phyloP scores from a whole-genome alignment of 2,797 vertebrate genomes.

The Picus viridis region DNA sequence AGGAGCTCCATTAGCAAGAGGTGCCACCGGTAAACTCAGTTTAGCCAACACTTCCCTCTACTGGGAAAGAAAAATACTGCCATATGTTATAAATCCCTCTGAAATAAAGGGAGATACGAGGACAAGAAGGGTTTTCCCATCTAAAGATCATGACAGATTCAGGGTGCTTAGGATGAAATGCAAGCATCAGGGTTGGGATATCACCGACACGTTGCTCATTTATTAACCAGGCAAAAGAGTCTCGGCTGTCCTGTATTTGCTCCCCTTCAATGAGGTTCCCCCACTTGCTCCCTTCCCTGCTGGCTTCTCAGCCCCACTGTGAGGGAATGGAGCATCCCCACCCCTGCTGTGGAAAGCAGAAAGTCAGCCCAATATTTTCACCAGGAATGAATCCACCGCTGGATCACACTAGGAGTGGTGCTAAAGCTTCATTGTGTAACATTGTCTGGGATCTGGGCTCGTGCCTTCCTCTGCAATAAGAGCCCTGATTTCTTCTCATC shows the following conservation, averaged over 20 bases:
- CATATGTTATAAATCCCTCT: neutral
- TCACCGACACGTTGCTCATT: fast-evolving
- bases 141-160: neutral
- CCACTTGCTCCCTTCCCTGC: fast-evolving
- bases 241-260: fast-evolving
- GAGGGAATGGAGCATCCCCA: neutral
- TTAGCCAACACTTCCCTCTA: constrained; percentile 67
- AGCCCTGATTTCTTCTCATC: neutral
- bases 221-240: fast-evolving
- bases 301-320: neutral
- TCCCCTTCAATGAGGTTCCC: fast-evolving
- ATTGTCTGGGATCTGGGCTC: neutral
- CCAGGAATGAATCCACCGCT: neutral
- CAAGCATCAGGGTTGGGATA: neutral
- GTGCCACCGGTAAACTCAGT: neutral
- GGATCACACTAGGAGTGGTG: neutral
- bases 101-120: neutral
- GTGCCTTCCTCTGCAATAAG: neutral
- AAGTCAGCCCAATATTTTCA: neutral
- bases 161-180: fast-evolving
- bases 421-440: neutral
- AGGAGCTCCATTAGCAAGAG: neutral
- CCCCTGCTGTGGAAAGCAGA: neutral
- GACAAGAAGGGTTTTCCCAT: neutral
- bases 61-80: constrained; percentile 13